Base-by-base conservation (phyloP, 2,113 vertebrate species). In the Pomatostomus ruficeps region DNA sequence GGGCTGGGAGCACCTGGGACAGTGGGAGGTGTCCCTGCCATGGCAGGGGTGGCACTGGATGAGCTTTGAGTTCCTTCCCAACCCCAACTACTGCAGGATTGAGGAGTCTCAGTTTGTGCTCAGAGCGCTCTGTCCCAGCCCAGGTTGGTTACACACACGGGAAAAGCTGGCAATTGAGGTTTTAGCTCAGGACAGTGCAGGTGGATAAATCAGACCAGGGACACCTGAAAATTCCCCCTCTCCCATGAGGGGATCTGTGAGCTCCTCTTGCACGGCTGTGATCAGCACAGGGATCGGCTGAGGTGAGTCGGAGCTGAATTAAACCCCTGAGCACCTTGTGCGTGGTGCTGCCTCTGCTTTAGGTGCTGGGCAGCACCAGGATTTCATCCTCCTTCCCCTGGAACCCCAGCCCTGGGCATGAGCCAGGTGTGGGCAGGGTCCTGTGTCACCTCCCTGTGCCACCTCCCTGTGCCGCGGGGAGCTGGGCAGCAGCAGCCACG, bases 221-320 rank as follows among this genome's bases (percentile, higher is more conserved):
- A 49, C 43, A 45, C 31, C 16, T 24, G 40, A 33, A 58, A 36
- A 57, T 49, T 16, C 23, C 2, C 26, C 10, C n/a, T 73, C 5
- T 35, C 1, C 0, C 14, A 3, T 13, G 31, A 58, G 66, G 12
- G 1, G 3, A 29, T 40, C 21, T 2, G 1, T 61, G 72, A 43
- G 38, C 63, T 55, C 85, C 2, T 9, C 10, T 5, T 35, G 29
- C 33, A 20, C 17, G 1, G 0, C 26, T 38, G 38, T 18, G 46
- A 42, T 13, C 3, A 3, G 46, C 33, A 4, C 36, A 21, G 14
- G n/a, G 65, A 4, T 25, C 71, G 48, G 24, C 43, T 48, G 36
- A n/a, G 18, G 7, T 35, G 49, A 54, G 45, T 29, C 55, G 25
- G n/a, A n/a, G 17, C 54, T n/a, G 36, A 40, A 18, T 16, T 13